These are phyloP conservation scores for Hedychridium roseum DNA, from an alignment of 2,888 invertebrate genomes.

Conservation along the genomic window DNA sequence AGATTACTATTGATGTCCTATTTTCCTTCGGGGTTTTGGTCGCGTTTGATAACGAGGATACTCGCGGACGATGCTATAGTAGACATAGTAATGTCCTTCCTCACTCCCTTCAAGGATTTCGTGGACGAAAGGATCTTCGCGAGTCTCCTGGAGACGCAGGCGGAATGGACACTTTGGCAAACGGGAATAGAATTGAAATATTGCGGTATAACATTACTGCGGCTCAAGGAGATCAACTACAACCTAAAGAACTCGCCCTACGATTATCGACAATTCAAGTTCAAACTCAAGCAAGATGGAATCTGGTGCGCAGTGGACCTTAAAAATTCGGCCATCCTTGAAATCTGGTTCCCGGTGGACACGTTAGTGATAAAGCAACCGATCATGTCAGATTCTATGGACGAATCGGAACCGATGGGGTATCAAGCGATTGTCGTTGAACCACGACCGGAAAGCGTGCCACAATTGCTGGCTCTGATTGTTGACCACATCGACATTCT, in stretches of 20 bases:
- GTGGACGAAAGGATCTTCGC: slow-evolving; percentile 71
- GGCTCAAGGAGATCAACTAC: slow-evolving; percentile 82
- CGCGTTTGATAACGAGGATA: slow-evolving; percentile 89
- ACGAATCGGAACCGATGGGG: slow-evolving; percentile 67
- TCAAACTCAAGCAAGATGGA: slow-evolving; percentile 83
- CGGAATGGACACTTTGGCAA: slow-evolving; percentile 95
- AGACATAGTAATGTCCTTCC: slow-evolving; percentile 78
- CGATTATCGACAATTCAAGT: slow-evolving; percentile 68
- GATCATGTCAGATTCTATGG: slow-evolving; percentile 54
- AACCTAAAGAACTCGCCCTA: slow-evolving; percentile 66
- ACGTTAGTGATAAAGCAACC: slow-evolving; percentile 69
- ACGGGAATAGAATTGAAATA: slow-evolving; percentile 88
- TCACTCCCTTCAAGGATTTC: slow-evolving; percentile 76
- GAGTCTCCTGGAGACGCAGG: slow-evolving; percentile 73
- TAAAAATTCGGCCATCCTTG: slow-evolving; percentile 81
- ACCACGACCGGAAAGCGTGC: slow-evolving; percentile 80
- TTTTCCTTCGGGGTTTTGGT: slow-evolving; percentile 98
- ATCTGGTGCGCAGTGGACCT: slow-evolving; percentile 87
- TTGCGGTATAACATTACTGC: slow-evolving; percentile 81
- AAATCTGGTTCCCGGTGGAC: slow-evolving; percentile 83
- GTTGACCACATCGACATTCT: slow-evolving; percentile 96
- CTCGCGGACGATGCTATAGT: slow-evolving; percentile 88
- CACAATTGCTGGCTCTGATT: slow-evolving; percentile 84
- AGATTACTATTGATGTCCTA: slow-evolving; percentile 93
- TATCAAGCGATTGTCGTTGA: slow-evolving; percentile 77